phyloP scores from a whole-genome alignment of 2,888 invertebrate genomes.

The Prosapia bicincta region DNA sequence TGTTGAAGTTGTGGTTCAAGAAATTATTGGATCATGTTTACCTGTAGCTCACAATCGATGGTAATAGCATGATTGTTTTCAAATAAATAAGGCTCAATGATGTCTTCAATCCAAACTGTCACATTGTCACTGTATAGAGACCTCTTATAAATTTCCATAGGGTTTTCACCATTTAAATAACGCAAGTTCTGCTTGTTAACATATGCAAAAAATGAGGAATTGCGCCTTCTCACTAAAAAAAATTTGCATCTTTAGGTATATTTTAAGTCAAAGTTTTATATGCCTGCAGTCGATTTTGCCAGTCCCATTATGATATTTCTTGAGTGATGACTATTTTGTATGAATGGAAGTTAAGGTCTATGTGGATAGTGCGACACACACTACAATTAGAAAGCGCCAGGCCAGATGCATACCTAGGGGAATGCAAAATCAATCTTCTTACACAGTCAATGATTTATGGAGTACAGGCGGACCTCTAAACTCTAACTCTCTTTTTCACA shows the following conservation, averaged over 20 bases:
- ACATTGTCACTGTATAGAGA: too few species aligned
- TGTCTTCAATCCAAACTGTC: too few species aligned
- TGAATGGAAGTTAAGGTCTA: background rate
- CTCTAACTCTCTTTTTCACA: constrained; percentile 3
- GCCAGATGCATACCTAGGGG: background rate
- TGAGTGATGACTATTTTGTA: background rate
- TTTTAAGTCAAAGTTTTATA: background rate
- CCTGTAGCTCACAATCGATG: too few species aligned
- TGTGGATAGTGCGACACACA: background rate
- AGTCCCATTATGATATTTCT: background rate
- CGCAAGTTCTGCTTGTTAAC: too few species aligned
- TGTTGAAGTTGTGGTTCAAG: too few species aligned
- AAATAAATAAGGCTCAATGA: too few species aligned
- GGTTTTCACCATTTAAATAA: too few species aligned
- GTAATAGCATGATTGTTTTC: too few species aligned
- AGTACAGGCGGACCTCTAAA: background rate
- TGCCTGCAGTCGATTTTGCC: background rate
- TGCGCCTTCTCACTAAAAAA: too few species aligned
- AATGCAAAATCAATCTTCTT: constrained; percentile 1
- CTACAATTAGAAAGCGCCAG: background rate
- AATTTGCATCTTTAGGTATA: background rate
- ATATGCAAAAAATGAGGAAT: too few species aligned
- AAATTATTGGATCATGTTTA: too few species aligned
- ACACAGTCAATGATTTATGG: background rate
- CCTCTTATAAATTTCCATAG: too few species aligned